A percentile compares a stretch with the other conserved stretches of the same genome.
Conservation (phyloP, 2,888 invertebrate species). For the Papilio demoleus region DNA sequence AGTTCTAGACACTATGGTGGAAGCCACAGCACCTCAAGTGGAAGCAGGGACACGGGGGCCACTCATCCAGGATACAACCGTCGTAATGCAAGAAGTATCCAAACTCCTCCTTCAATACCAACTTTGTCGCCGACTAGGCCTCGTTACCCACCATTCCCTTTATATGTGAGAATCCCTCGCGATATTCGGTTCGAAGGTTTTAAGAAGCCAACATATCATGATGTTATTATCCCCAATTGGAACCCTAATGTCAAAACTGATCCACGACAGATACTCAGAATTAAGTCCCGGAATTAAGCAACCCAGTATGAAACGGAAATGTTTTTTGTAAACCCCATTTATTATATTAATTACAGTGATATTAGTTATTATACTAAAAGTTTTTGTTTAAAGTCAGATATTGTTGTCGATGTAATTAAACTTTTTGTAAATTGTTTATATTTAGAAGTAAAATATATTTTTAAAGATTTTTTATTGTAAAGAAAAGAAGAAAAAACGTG, state of each 20-base stretch:
- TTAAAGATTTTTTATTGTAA: no score
- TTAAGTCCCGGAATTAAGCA: conserved; percentile 41
- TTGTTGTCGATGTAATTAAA: not conserved
- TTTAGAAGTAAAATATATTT: no score
- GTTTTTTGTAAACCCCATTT: no score
- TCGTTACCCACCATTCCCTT: conserved; percentile 53
- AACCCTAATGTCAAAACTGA: conserved; percentile 55
- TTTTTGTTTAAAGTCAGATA: not conserved
- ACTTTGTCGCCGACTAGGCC: conserved; percentile 47
- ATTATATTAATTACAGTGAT: no score
- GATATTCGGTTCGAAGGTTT: conserved; percentile 46
- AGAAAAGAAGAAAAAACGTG: no score
- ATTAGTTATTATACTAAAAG: not conserved
- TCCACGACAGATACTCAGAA: conserved; percentile 55
- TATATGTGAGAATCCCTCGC: conserved; percentile 42
- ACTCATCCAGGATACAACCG: conserved; percentile 61
- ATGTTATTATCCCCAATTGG: conserved; percentile 58
- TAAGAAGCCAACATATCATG: conserved; percentile 52
- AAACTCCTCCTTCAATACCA: conserved; percentile 36
- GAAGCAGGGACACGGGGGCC: conserved; percentile 53
- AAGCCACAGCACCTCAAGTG: conserved; percentile 49
- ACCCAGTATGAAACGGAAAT: not conserved
- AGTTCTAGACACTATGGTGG: conserved; percentile 50
- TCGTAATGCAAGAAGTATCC: conserved; percentile 52
- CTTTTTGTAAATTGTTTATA: no score